Evolutionary conservation across 2,113 vertebrate species (phyloP).

Genomic region (Scytalopus superciliaris): DNA sequence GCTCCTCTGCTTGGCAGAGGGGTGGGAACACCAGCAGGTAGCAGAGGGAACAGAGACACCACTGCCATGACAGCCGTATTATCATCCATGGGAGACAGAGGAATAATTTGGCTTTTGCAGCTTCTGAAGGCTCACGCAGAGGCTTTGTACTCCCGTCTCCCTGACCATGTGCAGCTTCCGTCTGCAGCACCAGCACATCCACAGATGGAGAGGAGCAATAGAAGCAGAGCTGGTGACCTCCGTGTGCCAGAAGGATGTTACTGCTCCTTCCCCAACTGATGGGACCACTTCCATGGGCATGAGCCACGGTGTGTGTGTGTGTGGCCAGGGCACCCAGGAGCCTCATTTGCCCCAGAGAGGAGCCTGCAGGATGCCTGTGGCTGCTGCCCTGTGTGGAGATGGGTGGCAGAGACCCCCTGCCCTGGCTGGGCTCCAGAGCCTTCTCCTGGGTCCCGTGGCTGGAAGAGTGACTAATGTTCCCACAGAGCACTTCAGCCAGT

Average conservation of each 20-base stretch:
- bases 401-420: rapidly evolving
- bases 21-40: neutral
- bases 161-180: neutral
- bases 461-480: neutral
- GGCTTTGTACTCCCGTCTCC: neutral
- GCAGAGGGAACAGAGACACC: neutral
- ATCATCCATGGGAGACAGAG: slow-evolving; percentile 6
- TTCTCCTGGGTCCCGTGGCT: neutral
- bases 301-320: rapidly evolving
- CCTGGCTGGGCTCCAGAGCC: neutral
- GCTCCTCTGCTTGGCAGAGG: neutral
- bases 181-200: neutral
- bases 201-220: neutral
- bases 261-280: neutral
- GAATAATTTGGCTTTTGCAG: neutral
- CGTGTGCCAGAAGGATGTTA: rapidly evolving
- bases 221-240: neutral
- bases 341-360: neutral
- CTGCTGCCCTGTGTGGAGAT: rapidly evolving
- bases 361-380: rapidly evolving
- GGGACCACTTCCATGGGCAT: neutral
- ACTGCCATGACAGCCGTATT: neutral
- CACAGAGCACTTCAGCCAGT: slow-evolving; percentile 33
- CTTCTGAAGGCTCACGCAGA: neutral
- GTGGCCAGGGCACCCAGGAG: rapidly evolving